Evolutionary conservation across 2,797 vertebrate genomes (phyloP).

Genomic region (Ctenosaura bakeri): DNA sequence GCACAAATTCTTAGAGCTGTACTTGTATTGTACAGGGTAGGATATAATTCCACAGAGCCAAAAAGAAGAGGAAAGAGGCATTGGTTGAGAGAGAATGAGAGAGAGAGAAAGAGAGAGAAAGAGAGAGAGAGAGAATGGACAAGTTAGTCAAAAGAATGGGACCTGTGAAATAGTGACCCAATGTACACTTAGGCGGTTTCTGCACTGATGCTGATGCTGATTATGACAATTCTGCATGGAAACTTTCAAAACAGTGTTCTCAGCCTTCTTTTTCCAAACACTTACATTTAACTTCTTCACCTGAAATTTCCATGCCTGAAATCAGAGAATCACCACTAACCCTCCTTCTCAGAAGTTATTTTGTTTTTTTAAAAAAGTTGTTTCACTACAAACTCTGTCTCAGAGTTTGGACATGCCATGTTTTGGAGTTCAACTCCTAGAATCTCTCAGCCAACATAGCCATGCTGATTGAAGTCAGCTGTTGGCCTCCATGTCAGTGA

Average conservation of each 20-base stretch:
- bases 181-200: too few species aligned
- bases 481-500: too few species aligned
- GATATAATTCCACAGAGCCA: neutral
- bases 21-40: neutral
- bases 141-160: neutral
- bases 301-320: neutral
- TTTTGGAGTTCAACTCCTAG: too few species aligned
- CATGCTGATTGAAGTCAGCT: too few species aligned
- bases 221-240: too few species aligned
- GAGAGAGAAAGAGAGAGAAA: neutral
- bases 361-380: neutral
- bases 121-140: neutral
- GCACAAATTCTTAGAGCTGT: neutral
- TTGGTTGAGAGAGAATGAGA: too few species aligned
- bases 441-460: too few species aligned
- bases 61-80: neutral
- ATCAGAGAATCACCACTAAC: neutral
- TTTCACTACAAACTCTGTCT: neutral
- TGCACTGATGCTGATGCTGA: too few species aligned
- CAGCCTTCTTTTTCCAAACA: too few species aligned
- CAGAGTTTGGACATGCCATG: neutral
- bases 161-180: neutral
- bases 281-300: too few species aligned
- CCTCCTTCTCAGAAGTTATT: neutral
- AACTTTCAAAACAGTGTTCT: too few species aligned